A percentile compares a stretch with the other conserved stretches of the same genome.
Conservation (phyloP, 2,113 vertebrate species). For the Verasper variegatus region DNA sequence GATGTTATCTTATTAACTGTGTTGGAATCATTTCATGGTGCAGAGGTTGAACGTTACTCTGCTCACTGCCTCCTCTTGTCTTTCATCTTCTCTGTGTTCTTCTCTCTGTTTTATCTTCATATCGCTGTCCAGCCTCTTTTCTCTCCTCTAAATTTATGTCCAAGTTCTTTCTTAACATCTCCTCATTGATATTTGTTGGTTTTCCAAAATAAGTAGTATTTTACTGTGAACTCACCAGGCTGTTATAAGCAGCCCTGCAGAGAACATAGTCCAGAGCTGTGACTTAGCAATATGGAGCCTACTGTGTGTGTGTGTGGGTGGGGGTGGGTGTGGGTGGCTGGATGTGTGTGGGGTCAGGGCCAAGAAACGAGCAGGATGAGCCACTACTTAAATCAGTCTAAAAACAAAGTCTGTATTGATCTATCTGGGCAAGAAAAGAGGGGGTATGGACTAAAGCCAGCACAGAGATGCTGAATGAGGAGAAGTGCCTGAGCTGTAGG, state of each 20-base stretch:
- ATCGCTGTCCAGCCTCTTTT: background rate
- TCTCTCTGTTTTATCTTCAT: too few species aligned
- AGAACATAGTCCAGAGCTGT: constrained; percentile 10
- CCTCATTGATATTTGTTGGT: background rate
- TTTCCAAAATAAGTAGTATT: background rate
- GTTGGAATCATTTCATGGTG: constrained; percentile 1
- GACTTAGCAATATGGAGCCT: constrained; percentile 18
- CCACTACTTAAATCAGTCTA: constrained; percentile 45
- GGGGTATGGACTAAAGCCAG: constrained; percentile 24
- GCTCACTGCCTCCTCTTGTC: too few species aligned
- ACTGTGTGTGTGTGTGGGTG: constrained; percentile 22
- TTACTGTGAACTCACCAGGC: background rate
- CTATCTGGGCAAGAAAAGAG: constrained; percentile 38
- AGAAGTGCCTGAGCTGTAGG: constrained; percentile 4
- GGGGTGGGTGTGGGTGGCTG: background rate
- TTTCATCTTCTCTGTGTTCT: too few species aligned
- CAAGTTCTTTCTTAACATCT: background rate
- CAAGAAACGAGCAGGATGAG: constrained; percentile 40
- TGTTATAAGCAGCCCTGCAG: background rate
- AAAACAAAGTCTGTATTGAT: constrained; percentile 63
- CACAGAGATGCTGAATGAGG: constrained; percentile 3
- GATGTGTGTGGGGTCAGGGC: constrained; percentile 7
- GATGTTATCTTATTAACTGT: background rate
- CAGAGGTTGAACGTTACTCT: constrained; percentile 20
- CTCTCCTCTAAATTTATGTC: background rate